Evolutionary conservation across 2,797 vertebrate genomes (phyloP), one percentile per base, ranked within the genome.

Genomic region (Argentina silus): DNA sequence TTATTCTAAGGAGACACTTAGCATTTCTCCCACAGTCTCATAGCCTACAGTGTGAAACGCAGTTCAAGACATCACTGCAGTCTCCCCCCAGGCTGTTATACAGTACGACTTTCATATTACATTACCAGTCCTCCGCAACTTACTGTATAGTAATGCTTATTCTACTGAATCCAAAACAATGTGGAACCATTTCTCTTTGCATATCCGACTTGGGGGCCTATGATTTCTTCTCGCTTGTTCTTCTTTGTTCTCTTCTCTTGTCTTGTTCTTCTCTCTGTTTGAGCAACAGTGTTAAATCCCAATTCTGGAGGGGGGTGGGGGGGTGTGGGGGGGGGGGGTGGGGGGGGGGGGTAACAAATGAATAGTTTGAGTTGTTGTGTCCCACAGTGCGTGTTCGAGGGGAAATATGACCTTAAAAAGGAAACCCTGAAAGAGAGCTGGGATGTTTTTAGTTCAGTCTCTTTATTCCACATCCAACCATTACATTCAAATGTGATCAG

Each of bases 111-210:
- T 85, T 78, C 69, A 72, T 63, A 78, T 77, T 80, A 70, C 74
- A 51, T 75, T 80, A 75, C 74, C 80, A 85, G 62, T 74, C 17
- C 57, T 69, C 36, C 83, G 64, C 74, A n/a, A 78, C 73, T 81
- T 84, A 61, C 14, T 36, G 27, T 36, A 36, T 36, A 15, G 27
- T n/a, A 64, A 76, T 73, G 51, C 69, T 84, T 79, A 72, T 83
- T 86, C 80, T 71, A 70, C 65, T 82, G 78, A 85, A 74, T 75
- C 70, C 56, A 78, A 86, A 68, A 67, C 74, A 74, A 69, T 71
- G 45, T 80, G 79, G 51, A 69, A 80, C 85, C 73, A 45, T 64
- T 47, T 62, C 60, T 51, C 66, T 62, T 69, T 68, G 65, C 72
- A 78, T 55, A 67, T 76, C 69, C 72, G 56, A 61, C 75, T 64